Base-by-base conservation (phyloP, 2,113 vertebrate genomes). In the Ictalurus furcatus region DNA sequence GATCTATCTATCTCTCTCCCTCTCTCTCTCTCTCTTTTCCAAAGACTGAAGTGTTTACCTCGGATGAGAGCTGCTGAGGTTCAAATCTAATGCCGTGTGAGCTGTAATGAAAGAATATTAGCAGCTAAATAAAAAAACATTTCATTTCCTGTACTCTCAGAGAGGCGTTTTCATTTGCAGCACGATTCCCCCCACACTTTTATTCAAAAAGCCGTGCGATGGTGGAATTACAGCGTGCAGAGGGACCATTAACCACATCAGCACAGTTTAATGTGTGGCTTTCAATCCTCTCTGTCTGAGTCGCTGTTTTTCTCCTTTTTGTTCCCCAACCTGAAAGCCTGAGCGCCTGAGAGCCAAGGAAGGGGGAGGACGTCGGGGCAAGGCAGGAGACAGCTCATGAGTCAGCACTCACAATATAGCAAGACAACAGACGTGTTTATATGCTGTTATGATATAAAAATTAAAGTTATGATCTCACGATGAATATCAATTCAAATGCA, bases 31-130 rank as follows among this genome's bases (percentile, higher is more conserved):
- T n/a, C 69, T 28, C 13, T 56, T 34, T 56, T 56, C 73, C 61
- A 79, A 61, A 59, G 83, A 90, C 84, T 84, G 79, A 71, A 90
- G 69, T 90, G 87, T 91, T 91, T 91, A 90, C 87, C 89, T 88
- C 88, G 56, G 86, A 73, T 44, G 76, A 89, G 85, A 91, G 67
- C 54, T 74, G 56, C 90, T 76, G 85, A 88, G 87, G 85, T 44
- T 80, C 40, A 54, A 28, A 40, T 88, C 79, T 48, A 85, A 85
- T 69, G 17, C 87, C 40, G 40, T 54, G 28, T 44, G 54, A 44
- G 71, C 88, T 84, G 61, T 86, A 87, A 90, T 89, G 84, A 85
- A 85, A 87, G 65, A 67, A 86, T 82, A 86, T 84, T 74, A 52
- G 34, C 14, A 56, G 86, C 73, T 67, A 69, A 90, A 87, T 90